Conservation (phyloP, 2,113 vertebrate genomes). For the Microtus richardsoni region DNA sequence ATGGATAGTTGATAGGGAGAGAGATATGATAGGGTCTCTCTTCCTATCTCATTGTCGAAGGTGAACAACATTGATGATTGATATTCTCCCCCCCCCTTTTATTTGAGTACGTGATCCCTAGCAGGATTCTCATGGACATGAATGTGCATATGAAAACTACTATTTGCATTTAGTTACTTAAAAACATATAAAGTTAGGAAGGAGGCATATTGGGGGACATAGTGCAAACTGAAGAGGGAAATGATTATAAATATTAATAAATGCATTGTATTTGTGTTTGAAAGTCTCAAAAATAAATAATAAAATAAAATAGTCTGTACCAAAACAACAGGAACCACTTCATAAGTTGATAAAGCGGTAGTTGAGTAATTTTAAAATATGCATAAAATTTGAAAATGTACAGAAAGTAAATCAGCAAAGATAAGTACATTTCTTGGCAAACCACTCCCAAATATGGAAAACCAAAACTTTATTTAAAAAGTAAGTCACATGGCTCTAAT, state of each 20-base stretch:
- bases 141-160: background rate
- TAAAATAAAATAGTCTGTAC: too few species aligned
- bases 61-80: background rate
- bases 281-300: too few species aligned
- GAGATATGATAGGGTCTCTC: background rate
- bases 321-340: too few species aligned
- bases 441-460: background rate
- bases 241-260: too few species aligned
- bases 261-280: too few species aligned
- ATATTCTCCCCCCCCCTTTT: background rate
- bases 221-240: too few species aligned
- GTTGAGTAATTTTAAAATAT: background rate
- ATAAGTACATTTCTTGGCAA: background rate
- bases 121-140: background rate
- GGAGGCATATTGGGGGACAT: too few species aligned
- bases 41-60: background rate
- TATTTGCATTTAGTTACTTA: background rate
- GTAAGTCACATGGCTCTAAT: background rate
- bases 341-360: background rate
- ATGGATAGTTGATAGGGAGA: background rate
- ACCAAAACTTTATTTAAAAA: background rate
- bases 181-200: too few species aligned
- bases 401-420: background rate
- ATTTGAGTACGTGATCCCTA: background rate
- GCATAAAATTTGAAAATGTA: background rate